Evolutionary conservation across 1,140 invertebrate genomes (phyloP).

Genomic region (Drosophila saltans): DNA sequence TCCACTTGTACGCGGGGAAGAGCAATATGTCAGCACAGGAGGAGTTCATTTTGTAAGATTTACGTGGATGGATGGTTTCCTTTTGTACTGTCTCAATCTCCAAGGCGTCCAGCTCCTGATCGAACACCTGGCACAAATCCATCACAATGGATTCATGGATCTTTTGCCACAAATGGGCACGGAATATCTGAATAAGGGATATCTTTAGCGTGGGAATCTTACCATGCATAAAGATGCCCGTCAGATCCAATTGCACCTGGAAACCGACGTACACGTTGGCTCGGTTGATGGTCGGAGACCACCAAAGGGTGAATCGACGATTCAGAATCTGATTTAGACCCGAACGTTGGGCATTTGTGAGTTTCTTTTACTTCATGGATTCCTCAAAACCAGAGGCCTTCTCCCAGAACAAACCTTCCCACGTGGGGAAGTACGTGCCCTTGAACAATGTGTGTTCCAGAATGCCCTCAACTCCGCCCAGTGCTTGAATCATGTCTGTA

Average conservation of each 20-base stretch:
- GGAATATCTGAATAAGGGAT: conserved; percentile 99
- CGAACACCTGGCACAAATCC: conserved; percentile 99
- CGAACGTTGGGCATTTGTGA: conserved; percentile 99
- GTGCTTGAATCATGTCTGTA: conserved; percentile 99
- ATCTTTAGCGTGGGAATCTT: conserved; percentile 99
- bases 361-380: conserved; percentile 99
- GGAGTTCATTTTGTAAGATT: conserved; percentile 99
- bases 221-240: conserved; percentile 99
- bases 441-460: conserved; percentile 99
- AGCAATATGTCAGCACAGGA: conserved; percentile 99
- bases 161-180: conserved; percentile 99
- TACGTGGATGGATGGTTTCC: conserved; percentile 99
- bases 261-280: conserved; percentile 99
- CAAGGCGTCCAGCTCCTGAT: conserved; percentile 99
- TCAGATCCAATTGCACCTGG: conserved; percentile 99
- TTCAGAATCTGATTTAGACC: conserved; percentile 99
- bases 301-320: conserved; percentile 99
- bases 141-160: conserved; percentile 99
- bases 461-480: conserved; percentile 99
- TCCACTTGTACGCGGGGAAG: conserved; percentile 99
- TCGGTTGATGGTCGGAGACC: conserved; percentile 99
- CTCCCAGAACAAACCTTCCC: conserved; percentile 99
- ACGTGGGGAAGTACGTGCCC: conserved; percentile 99
- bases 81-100: conserved; percentile 99
- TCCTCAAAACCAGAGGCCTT: conserved; percentile 99